A percentile compares a stretch with the other conserved stretches of the same genome.
These are phyloP conservation scores for Goniozus legneri DNA, from an alignment of 1,140 invertebrate species.

Conservation along the genomic window DNA sequence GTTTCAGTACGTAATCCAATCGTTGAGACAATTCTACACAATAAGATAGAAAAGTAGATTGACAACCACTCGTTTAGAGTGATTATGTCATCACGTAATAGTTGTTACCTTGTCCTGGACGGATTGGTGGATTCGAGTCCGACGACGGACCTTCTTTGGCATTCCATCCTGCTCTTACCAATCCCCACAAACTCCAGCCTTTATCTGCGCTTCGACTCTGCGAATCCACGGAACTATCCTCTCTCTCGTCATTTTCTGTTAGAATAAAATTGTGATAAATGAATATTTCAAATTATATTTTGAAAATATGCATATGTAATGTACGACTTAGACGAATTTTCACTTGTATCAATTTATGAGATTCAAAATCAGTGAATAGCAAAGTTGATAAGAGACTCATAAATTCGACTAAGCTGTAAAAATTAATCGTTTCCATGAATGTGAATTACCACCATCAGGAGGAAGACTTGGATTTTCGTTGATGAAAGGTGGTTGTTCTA, in stretches of 20 bases:
- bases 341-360: too few relatives aligned
- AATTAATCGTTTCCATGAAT: slow-evolving; percentile 7
- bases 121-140: slow-evolving; percentile 45
- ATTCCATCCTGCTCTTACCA: slow-evolving; percentile 52
- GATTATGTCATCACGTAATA: too few relatives aligned
- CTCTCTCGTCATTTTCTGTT: slow-evolving; percentile 41
- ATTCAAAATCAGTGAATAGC: too few relatives aligned
- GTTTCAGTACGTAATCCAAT: slow-evolving; percentile 65
- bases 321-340: too few relatives aligned
- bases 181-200: slow-evolving; percentile 55
- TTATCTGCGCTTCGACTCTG: slow-evolving; percentile 43
- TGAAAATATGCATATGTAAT: too few relatives aligned
- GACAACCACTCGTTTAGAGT: too few relatives aligned
- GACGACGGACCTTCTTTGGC: slow-evolving; percentile 46
- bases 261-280: too few relatives aligned
- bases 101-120: slow-evolving; percentile 45
- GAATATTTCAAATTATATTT: neutral
- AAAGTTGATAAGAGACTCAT: neutral
- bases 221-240: slow-evolving; percentile 40
- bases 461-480: slow-evolving; percentile 45
- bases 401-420: too few relatives aligned
- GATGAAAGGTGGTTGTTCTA: slow-evolving; percentile 52
- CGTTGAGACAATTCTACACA: slow-evolving; percentile 61
- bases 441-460: slow-evolving; percentile 39
- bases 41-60: slow-evolving; percentile 16